phyloP scores from a whole-genome alignment of 2,797 vertebrate species.

The Brachyalestes nurse region DNA sequence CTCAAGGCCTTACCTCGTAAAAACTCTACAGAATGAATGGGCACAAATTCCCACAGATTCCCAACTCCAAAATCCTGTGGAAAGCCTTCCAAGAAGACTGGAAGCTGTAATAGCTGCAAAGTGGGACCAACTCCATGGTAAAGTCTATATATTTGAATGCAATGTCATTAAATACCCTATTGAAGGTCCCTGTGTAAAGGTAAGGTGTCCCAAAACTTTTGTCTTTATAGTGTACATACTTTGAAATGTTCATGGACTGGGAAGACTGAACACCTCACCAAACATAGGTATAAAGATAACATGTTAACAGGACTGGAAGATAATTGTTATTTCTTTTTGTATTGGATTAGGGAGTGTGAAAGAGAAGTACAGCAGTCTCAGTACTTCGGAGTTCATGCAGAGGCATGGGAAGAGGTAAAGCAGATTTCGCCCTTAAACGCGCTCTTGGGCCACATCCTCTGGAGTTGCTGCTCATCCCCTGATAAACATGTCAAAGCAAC shows the following conservation, averaged over 20 bases:
- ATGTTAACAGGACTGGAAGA: background rate
- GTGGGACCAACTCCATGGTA: too few relatives aligned
- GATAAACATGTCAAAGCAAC: conserved; percentile 90
- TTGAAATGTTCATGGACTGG: background rate
- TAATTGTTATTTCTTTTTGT: background rate
- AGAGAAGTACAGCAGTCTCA: background rate
- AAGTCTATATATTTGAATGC: too few relatives aligned
- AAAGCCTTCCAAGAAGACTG: too few relatives aligned
- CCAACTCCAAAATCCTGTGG: too few relatives aligned
- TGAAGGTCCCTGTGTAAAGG: too few relatives aligned
- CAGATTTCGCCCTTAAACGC: conserved; percentile 82
- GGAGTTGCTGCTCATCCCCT: conserved; percentile 83
- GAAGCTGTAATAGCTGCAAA: too few relatives aligned
- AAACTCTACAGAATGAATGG: too few relatives aligned
- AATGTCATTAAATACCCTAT: too few relatives aligned
- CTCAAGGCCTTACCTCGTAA: too few relatives aligned
- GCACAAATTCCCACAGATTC: too few relatives aligned
- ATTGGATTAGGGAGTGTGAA: background rate
- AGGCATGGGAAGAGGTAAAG: conserved; percentile 53
- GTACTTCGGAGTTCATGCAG: background rate
- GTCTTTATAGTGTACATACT: too few relatives aligned
- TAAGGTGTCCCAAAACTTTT: too few relatives aligned
- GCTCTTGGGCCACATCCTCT: conserved; percentile 82
- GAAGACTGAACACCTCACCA: background rate
- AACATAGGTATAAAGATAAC: background rate